These are phyloP conservation scores for Lacerta agilis DNA, from an alignment of 2,797 vertebrate species.

Conservation along the genomic window DNA sequence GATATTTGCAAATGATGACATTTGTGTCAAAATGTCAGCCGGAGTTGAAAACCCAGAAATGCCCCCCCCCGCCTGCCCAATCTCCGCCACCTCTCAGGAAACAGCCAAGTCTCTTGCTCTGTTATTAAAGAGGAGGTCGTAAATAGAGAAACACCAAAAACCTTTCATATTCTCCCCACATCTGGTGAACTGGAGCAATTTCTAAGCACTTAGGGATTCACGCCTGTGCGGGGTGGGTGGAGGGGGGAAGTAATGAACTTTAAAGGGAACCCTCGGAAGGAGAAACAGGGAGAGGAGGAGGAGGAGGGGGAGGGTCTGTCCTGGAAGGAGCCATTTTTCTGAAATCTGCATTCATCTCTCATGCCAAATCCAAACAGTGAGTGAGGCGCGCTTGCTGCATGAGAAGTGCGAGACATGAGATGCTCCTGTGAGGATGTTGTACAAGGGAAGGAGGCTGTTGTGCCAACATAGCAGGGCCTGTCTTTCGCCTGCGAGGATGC, in stretches of 20 bases:
- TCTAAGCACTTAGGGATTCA: conserved; percentile 4
- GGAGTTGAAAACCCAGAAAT: accelerated
- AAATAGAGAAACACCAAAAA: neutral
- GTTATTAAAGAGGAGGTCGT: neutral
- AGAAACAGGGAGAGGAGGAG: neutral
- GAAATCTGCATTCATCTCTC: neutral
- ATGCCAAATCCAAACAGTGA: accelerated
- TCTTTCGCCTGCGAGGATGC: neutral
- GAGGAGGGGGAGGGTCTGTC: neutral
- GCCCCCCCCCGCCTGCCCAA: too few relatives aligned
- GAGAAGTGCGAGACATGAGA: neutral
- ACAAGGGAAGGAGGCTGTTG: neutral
- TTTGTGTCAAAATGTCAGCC: neutral
- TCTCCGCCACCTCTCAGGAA: neutral
- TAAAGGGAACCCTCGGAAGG: neutral
- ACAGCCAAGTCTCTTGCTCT: neutral
- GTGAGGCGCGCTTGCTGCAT: neutral
- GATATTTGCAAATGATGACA: neutral
- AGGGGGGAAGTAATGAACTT: conserved; percentile 11
- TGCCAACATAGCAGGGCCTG: too few relatives aligned
- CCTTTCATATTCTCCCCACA: neutral
- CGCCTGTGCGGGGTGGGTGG: neutral
- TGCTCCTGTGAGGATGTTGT: neutral
- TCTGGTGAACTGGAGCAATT: conserved; percentile 20
- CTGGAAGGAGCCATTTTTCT: neutral